These are phyloP conservation scores for Craniophora ligustri DNA, from an alignment of 2,888 invertebrate species.

Conservation along the genomic window DNA sequence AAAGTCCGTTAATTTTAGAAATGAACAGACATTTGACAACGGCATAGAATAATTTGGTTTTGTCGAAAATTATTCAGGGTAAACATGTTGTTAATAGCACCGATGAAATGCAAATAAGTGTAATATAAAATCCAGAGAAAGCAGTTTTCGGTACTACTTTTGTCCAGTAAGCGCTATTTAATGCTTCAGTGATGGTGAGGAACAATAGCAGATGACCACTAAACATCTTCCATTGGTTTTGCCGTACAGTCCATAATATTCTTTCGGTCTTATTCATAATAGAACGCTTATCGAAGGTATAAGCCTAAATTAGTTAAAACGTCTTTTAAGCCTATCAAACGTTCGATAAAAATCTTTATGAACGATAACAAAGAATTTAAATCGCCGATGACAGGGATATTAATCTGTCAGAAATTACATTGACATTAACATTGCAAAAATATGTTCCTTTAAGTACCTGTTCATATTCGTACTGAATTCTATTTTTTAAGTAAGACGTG, in stretches of 20 bases:
- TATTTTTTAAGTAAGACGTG: neutral
- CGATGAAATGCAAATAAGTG: constrained; percentile 38
- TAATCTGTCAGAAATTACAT: constrained; percentile 1
- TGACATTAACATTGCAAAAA: neutral
- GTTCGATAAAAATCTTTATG: too few species aligned
- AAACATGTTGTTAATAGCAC: constrained; percentile 32
- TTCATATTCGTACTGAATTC: neutral
- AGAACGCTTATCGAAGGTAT: too few species aligned
- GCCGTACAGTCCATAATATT: too few species aligned
- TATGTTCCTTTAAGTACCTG: neutral
- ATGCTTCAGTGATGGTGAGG: neutral
- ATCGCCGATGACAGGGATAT: neutral
- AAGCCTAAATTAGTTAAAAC: too few species aligned
- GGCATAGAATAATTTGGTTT: constrained; percentile 38
- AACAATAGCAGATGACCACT: neutral
- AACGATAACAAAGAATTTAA: neutral
- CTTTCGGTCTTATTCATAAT: too few species aligned
- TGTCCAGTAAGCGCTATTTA: neutral
- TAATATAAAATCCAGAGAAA: constrained; percentile 19
- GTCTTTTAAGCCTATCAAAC: too few species aligned
- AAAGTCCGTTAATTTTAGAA: constrained; percentile 11
- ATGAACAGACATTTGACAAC: constrained; percentile 24
- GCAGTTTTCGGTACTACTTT: constrained; percentile 2
- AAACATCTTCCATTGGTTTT: neutral
- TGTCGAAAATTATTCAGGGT: constrained; percentile 28